Evolutionary conservation across 2,888 invertebrate genomes (phyloP).

Genomic region (Corythucha ciliata): DNA sequence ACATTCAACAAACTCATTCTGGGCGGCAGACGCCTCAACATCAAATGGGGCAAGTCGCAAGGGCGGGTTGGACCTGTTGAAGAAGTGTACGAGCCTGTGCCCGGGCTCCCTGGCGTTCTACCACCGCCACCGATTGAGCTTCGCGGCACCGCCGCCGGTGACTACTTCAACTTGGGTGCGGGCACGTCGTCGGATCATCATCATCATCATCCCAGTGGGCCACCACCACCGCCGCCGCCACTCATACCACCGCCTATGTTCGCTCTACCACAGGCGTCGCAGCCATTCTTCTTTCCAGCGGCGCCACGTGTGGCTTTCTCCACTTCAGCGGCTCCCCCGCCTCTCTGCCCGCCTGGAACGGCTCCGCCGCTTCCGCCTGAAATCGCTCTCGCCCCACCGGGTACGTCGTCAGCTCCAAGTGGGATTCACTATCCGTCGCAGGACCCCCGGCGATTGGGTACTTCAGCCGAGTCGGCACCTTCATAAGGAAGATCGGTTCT

Average conservation of each 20-base stretch:
- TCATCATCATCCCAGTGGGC: slow-evolving; percentile 26
- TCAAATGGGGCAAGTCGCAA: slow-evolving; percentile 97
- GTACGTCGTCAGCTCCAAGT: slow-evolving; percentile 39
- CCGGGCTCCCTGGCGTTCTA: slow-evolving; percentile 63
- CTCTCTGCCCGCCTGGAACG: slow-evolving; percentile 34
- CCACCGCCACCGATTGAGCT: slow-evolving; percentile 54
- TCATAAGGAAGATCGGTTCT: no score
- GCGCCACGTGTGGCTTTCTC: slow-evolving; percentile 38
- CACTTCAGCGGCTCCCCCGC: slow-evolving; percentile 36
- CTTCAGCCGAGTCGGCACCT: slow-evolving; percentile 40
- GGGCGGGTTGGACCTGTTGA: slow-evolving; percentile 39
- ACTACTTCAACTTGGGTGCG: slow-evolving; percentile 53
- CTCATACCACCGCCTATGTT: slow-evolving; percentile 44
- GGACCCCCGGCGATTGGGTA: slow-evolving; percentile 86
- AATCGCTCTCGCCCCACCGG: slow-evolving; percentile 43
- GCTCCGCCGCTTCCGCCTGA: slow-evolving; percentile 38
- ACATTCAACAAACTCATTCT: slow-evolving; percentile 87
- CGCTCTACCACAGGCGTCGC: slow-evolving; percentile 41
- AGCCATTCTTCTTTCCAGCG: slow-evolving; percentile 42
- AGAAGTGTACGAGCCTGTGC: slow-evolving; percentile 57
- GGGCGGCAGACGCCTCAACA: slow-evolving; percentile 81
- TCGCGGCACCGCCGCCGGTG: slow-evolving; percentile 50
- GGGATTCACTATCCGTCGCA: slow-evolving; percentile 88
- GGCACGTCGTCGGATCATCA: slow-evolving; percentile 39
- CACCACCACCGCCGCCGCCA: slow-evolving; percentile 43